Evolutionary conservation across 2,888 invertebrate genomes (phyloP), one percentile per base, ranked within the genome.

Genomic region (Ephialtes manifestator): DNA sequence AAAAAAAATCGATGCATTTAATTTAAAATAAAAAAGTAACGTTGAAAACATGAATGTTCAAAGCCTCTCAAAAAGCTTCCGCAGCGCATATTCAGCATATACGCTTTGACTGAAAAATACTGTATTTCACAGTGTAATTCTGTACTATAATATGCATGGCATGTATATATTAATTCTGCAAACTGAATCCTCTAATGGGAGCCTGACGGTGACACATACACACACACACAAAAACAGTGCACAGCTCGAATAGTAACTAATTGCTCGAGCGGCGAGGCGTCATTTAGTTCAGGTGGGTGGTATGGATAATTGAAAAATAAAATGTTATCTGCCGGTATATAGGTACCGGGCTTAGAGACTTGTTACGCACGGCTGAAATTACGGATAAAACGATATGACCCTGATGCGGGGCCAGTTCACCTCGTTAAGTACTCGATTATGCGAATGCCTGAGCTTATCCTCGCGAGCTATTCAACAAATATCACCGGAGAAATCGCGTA

Each of bases 271-370:
- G 51, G 39, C 46, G 71, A 18, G 75, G 48, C 71, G 18, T 72
- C 75, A 67, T 84, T 76, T 72, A 51, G 28, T 15, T 51, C 70
- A 53, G 28, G 39, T 0, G 35, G 11, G 20, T 67, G 20, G 46
- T 39, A 58, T 55, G 58, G 43, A 58, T 60, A 58, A 76, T 80
- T 55, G 70, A 80, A 48, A 76, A 76, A 81, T 81, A 84, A 84
- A 76, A 84, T 67, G 65, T 65, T 65, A 65, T 65, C 18, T 20
- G 18, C 18, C 20, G 65, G 18, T 70, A 11, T 39, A 53, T 39
- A 65, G 63, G 65, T 39, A 51, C 18, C 11, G 53, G 53, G 70
- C 31, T 51, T 71, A 39, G 31, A 20, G 48, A 75, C 48, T 51
- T 31, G 63, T 63, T 65, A 11, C 43, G 43, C 65, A n/a, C 18